A percentile compares a stretch with the other conserved stretches of the same genome.
Evolutionary conservation across 2,797 vertebrate species (phyloP).

Genomic region (Sebastes cheni): DNA sequence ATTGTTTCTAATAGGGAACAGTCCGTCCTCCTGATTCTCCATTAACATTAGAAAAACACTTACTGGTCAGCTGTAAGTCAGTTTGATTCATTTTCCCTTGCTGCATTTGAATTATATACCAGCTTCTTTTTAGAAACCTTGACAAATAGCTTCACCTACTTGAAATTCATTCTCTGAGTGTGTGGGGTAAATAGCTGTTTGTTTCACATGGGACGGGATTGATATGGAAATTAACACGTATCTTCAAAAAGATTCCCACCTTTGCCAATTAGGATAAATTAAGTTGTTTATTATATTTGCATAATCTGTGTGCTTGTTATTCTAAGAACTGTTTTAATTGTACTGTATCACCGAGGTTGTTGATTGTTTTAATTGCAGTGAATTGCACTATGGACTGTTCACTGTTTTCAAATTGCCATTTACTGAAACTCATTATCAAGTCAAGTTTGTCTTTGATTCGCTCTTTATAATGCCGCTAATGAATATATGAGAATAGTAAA

Average conservation of each 20-base stretch:
- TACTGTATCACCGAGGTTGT: conserved; percentile 51
- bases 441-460: conserved; percentile 64
- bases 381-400: conserved; percentile 60
- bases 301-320: conserved; percentile 73
- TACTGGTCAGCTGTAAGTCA: background rate
- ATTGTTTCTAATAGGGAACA: background rate
- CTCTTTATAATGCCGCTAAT: conserved; percentile 31
- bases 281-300: conserved; percentile 73
- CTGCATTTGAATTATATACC: conserved; percentile 3
- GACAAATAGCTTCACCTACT: conserved; percentile 45
- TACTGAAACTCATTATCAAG: conserved; percentile 66
- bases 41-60: conserved; percentile 17
- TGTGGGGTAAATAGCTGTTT: conserved; percentile 59
- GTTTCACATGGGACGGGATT: conserved; percentile 64
- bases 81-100: background rate
- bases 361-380: conserved; percentile 67
- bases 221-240: conserved; percentile 71
- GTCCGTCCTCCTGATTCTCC: background rate
- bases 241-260: conserved; percentile 75
- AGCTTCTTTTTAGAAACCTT: conserved; percentile 24
- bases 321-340: conserved; percentile 62
- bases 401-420: conserved; percentile 70
- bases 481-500: conserved; percentile 33
- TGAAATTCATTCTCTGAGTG: conserved; percentile 42
- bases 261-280: conserved; percentile 78